Percentiles rank a stretch among this genome's conserved stretches.
Conservation (phyloP, 1,140 invertebrate species). For the Mycetomoellerius zeteki region DNA sequence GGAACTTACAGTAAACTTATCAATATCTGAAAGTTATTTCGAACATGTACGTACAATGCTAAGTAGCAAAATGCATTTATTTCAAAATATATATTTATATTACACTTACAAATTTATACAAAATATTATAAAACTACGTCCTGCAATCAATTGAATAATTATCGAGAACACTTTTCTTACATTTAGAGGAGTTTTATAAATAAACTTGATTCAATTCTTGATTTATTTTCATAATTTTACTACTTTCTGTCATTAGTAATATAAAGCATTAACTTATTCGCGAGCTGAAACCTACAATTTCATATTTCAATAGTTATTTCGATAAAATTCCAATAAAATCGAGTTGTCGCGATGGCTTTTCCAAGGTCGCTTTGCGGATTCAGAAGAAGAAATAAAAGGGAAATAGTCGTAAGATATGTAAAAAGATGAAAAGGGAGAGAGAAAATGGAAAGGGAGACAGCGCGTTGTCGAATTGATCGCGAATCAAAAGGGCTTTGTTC, state of each 20-base stretch:
- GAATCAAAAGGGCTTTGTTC: constrained; percentile 29
- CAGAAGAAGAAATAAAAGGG: constrained; percentile 2
- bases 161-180: not conserved
- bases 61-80: not conserved
- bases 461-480: constrained; percentile 49
- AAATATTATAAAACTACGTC: not conserved
- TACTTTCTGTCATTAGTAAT: not conserved
- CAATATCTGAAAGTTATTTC: not conserved
- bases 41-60: not conserved
- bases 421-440: not conserved
- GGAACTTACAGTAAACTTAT: constrained; percentile 16
- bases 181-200: not conserved
- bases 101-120: not conserved
- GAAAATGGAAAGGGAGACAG: not conserved
- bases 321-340: constrained; percentile 41
- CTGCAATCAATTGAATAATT: not conserved
- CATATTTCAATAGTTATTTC: not conserved
- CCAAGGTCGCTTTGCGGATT: not conserved
- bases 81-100: too few species aligned
- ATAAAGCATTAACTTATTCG: constrained; percentile 11
- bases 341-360: constrained; percentile 5
- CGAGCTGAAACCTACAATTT: not conserved
- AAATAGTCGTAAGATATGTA: constrained; percentile 9
- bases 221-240: not conserved
- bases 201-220: not conserved